Evolutionary conservation across 2,888 invertebrate genomes (phyloP).

Genomic region (Schrankia costaestrigalis): DNA sequence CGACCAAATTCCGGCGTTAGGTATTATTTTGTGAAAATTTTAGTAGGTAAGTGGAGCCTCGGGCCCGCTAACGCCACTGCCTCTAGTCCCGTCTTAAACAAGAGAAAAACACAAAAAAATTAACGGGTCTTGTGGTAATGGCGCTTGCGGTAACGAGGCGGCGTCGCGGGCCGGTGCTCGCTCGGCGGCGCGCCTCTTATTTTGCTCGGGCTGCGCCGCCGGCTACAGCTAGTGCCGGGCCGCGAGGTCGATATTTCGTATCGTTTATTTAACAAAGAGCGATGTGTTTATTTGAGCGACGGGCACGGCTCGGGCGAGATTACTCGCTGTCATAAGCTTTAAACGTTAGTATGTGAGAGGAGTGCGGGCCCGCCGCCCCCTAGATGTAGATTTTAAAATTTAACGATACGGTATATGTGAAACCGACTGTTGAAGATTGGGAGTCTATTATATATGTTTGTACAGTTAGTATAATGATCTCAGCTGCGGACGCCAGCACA

Average conservation of each 20-base stretch:
- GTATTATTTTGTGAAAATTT: constrained; percentile 80
- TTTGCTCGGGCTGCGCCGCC: constrained; percentile 26
- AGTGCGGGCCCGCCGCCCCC: constrained; percentile 24
- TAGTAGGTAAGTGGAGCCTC: constrained; percentile 71
- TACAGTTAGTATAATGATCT: constrained; percentile 75
- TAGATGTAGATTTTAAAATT: constrained; percentile 72
- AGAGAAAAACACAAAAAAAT: constrained; percentile 71
- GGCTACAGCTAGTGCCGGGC: constrained; percentile 18
- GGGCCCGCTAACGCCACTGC: constrained; percentile 35
- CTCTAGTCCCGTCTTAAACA: constrained; percentile 47
- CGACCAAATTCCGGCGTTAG: constrained; percentile 76
- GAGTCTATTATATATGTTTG: constrained; percentile 71
- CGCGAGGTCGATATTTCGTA: constrained; percentile 38
- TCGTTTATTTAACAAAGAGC: constrained; percentile 70
- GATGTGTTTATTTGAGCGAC: constrained; percentile 63
- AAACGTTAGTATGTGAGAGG: constrained; percentile 26
- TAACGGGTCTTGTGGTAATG: constrained; percentile 30
- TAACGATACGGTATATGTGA: constrained; percentile 62
- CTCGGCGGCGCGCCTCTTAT: constrained; percentile 30
- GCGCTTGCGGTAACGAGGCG: constrained; percentile 32
- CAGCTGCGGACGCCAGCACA: constrained; percentile 66
- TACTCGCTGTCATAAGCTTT: constrained; percentile 35
- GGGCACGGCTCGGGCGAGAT: constrained; percentile 28
- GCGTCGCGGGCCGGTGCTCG: constrained; percentile 35
- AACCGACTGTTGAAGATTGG: constrained; percentile 69